Percentiles rank a stretch among this genome's conserved stretches.
These are phyloP conservation scores for Glyphotaelius pellucidus DNA, from an alignment of 2,888 invertebrate genomes.

Conservation along the genomic window DNA sequence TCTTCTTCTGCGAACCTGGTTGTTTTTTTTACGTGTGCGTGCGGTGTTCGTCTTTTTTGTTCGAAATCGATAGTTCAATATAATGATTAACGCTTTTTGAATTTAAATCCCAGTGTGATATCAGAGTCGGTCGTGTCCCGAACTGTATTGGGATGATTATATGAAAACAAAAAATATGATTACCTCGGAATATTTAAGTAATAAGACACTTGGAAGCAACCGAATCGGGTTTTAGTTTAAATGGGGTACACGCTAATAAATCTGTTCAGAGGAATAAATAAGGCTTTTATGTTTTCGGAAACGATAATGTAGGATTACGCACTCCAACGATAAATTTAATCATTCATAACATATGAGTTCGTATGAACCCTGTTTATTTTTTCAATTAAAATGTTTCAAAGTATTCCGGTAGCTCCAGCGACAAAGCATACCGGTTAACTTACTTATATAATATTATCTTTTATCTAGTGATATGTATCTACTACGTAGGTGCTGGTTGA, in stretches of 20 bases:
- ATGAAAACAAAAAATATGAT: conserved; percentile 19
- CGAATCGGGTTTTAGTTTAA: conserved; percentile 39
- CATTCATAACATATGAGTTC: background rate
- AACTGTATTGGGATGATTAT: conserved; percentile 11
- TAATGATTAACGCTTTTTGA: conserved; percentile 47
- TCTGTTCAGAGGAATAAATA: background rate
- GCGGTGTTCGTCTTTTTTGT: conserved; percentile 15
- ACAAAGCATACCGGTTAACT: background rate
- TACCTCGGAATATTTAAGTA: conserved; percentile 29
- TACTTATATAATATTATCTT: background rate
- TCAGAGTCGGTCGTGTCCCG: conserved; percentile 16
- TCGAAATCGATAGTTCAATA: conserved; percentile 37
- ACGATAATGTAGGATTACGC: background rate
- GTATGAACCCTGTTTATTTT: background rate
- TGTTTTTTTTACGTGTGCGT: conserved; percentile 39
- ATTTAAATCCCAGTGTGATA: conserved; percentile 51
- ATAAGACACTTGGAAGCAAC: conserved; percentile 45
- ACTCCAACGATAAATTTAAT: background rate
- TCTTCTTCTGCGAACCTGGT: conserved; percentile 64
- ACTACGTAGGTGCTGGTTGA: background rate
- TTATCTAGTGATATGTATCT: background rate
- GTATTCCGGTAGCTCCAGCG: background rate
- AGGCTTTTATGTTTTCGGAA: background rate
- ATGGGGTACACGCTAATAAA: conserved; percentile 35
- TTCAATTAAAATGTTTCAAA: background rate